phyloP scores from a whole-genome alignment of 2,113 vertebrate species.

The Phyllostomus hastatus region DNA sequence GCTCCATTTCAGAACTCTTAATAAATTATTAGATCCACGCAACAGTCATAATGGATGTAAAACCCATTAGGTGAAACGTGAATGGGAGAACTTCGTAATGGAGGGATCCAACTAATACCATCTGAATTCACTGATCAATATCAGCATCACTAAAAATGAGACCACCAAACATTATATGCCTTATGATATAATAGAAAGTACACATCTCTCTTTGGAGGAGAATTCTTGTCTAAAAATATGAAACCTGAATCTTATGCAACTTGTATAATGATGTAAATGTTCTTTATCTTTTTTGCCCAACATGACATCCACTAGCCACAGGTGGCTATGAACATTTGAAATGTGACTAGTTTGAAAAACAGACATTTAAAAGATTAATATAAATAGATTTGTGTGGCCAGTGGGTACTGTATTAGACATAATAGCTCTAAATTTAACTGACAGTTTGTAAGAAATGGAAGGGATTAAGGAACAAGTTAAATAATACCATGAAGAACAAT shows the following conservation, averaged over 20 bases:
- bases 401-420: conserved; percentile 20
- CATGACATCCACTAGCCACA: background rate
- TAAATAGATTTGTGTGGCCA: background rate
- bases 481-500: background rate
- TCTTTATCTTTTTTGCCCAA: conserved; percentile 28
- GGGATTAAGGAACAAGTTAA: conserved; percentile 43
- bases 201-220: background rate
- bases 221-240: conserved; percentile 42
- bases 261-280: background rate
- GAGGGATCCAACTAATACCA: background rate
- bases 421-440: conserved; percentile 14
- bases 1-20: conserved; percentile 4
- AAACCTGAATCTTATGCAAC: background rate
- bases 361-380: conserved; percentile 8
- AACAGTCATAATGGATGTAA: conserved; percentile 8
- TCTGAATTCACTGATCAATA: conserved; percentile 9
- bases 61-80: background rate
- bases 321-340: background rate
- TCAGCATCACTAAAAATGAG: conserved; percentile 29
- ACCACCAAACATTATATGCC: background rate
- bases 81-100: background rate
- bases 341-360: conserved; percentile 1
- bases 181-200: background rate
- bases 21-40: conserved; percentile 43
- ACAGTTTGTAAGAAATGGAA: conserved; percentile 21